Evolutionary conservation across 2,113 vertebrate genomes (phyloP).

Genomic region (Xiphophorus hellerii): DNA sequence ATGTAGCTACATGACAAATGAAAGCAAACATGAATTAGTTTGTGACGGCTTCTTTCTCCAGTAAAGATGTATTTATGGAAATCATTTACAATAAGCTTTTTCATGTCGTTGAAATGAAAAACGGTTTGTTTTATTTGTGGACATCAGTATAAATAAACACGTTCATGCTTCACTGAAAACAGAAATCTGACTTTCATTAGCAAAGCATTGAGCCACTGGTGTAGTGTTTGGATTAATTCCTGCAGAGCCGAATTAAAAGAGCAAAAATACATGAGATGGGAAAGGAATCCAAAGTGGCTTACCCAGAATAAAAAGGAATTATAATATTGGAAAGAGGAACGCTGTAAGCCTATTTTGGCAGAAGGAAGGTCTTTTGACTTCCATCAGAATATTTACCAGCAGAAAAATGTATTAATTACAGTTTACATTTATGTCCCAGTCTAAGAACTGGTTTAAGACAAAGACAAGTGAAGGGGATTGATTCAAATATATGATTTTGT

Average conservation of each 20-base stretch:
- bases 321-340: background rate
- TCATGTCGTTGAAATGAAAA: background rate
- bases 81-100: background rate
- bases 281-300: background rate
- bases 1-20: background rate
- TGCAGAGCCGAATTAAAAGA: slow-evolving; percentile 10
- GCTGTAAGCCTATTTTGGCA: background rate
- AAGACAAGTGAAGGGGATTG: background rate
- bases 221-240: slow-evolving; percentile 1
- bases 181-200: slow-evolving; percentile 23
- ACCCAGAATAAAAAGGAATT: background rate
- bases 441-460: background rate
- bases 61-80: background rate
- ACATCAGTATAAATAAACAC: slow-evolving; percentile 4
- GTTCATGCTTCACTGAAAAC: background rate
- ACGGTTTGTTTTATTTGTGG: slow-evolving; percentile 12
- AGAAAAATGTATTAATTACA: background rate
- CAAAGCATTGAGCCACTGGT: background rate
- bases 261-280: background rate
- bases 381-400: background rate
- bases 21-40: background rate
- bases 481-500: background rate
- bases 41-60: background rate
- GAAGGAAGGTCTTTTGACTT: background rate
- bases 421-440: background rate